phyloP scores from a whole-genome alignment of 2,113 vertebrate genomes.

The Conger conger region DNA sequence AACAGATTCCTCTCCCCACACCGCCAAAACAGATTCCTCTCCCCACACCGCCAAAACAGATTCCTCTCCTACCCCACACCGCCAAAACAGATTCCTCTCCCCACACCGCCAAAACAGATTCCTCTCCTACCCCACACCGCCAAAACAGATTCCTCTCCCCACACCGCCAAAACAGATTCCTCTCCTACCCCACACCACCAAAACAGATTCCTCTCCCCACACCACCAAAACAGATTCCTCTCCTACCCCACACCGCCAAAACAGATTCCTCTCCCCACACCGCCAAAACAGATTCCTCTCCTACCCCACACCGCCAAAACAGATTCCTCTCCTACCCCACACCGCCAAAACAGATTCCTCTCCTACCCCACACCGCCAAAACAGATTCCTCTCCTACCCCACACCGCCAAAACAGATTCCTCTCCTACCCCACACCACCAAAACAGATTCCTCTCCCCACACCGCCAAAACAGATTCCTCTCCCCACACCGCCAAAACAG shows the following conservation, averaged over 20 bases:
- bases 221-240: no score
- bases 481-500: constrained; percentile 64
- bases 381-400: constrained; percentile 71
- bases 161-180: constrained; percentile 64
- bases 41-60: constrained; percentile 66
- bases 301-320: constrained; percentile 64
- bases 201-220: constrained; percentile 49
- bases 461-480: constrained; percentile 66
- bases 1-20: constrained; percentile 70
- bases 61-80: constrained; percentile 56
- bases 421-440: constrained; percentile 36
- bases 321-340: no score
- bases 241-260: constrained; percentile 59
- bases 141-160: constrained; percentile 69
- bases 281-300: constrained; percentile 68
- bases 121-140: no score
- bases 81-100: constrained; percentile 69
- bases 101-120: constrained; percentile 64
- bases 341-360: constrained; percentile 68
- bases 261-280: constrained; percentile 65
- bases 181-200: constrained; percentile 66
- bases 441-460: constrained; percentile 68
- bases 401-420: constrained; percentile 64
- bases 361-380: constrained; percentile 52
- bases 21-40: constrained; percentile 63